A percentile compares a stretch with the other conserved stretches of the same genome.
Conservation (phyloP, 2,797 vertebrate species). For the Mastacembelus armatus region DNA sequence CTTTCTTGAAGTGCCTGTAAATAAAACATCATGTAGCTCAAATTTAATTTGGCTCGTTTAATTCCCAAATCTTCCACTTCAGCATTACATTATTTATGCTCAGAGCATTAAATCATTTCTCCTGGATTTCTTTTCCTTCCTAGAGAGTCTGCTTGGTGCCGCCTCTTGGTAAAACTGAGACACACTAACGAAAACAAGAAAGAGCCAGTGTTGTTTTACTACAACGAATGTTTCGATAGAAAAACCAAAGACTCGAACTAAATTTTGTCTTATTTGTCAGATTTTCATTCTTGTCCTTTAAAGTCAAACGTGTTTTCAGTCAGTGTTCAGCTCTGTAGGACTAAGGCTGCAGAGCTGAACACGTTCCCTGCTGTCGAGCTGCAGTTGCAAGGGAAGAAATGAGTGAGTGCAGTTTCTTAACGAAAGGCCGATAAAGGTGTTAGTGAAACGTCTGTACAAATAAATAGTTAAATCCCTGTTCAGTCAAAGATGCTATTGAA, state of each 20-base stretch:
- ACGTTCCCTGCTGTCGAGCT: no score
- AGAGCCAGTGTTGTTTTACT: not conserved
- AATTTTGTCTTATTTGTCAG: not conserved
- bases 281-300: not conserved
- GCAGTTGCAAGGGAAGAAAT: no score
- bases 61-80: no score
- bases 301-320: not conserved
- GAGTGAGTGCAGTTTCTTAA: not conserved
- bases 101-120: not conserved
- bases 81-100: no score
- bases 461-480: no score
- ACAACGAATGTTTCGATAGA: not conserved
- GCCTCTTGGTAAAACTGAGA: not conserved
- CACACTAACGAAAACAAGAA: not conserved
- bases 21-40: slow-evolving; percentile 8
- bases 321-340: no score
- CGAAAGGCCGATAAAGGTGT: no score
- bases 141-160: not conserved
- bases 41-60: not conserved
- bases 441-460: no score
- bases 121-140: not conserved
- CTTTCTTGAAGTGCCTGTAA: slow-evolving; percentile 41
- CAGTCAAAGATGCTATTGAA: no score
- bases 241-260: slow-evolving; percentile 18
- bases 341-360: no score